Evolutionary conservation across 2,888 invertebrate species (phyloP), one percentile per base, ranked within the genome.

Genomic region (Hirudinaria manillensis): DNA sequence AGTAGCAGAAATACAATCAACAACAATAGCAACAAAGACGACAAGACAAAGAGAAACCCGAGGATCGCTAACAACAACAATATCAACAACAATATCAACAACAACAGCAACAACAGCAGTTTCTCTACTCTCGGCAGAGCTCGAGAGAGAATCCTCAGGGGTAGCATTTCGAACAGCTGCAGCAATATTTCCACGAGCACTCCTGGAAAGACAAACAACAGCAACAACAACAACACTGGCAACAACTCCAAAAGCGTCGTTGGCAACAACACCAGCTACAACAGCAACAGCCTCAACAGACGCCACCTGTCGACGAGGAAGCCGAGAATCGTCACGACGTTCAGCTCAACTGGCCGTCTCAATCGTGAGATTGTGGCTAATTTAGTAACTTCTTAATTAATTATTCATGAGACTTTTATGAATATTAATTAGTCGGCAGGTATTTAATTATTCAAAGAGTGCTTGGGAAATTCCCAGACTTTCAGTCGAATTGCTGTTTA

Each of bases 331-430:
- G 29, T 29, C 29, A 61, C 61, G 13, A 27, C 61, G 1, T 27
- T 61, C 61, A 61, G 19, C 61, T 27, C 24, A 16, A 61, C 24
- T 61, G 61, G 61, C 61, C 61, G 61, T 6, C 61, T 61, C 24
- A 61, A 61, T 61, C 61, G 61, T 61, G 29, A 61, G 61, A n/a
- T n/a, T n/a, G n/a, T n/a, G n/a, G 61, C 45, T 45, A 10, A 45
- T 45, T n/a, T 45, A 45, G 45, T 45, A 45, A 16, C 45, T 45
- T 45, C 13, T 45, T 45, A 2, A 45, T 45, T 45, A 2, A 45
- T 45, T 45, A 45, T 45, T 45, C 45, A 45, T 7, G 45, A 4
- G 45, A 10, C 45, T 45, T n/a, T n/a, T 7, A 45, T 45, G 45
- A 45, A 45, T 45, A 45, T 45, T 45, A 6, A 45, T 10, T 16